Conservation (phyloP, 1,140 invertebrate species). For the Panagrolaimus sp. region DNA sequence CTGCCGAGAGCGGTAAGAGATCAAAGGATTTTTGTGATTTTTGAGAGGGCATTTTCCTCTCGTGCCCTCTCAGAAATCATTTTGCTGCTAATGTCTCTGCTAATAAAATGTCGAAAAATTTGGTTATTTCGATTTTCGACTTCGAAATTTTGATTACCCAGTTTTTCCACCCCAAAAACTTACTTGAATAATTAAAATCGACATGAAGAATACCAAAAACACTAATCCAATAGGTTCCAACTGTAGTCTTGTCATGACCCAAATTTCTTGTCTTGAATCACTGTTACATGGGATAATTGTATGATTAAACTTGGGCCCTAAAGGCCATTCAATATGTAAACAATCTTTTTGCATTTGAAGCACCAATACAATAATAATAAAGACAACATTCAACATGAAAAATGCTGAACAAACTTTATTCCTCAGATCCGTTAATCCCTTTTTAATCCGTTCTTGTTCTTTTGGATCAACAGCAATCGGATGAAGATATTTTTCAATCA, state of each 20-base stretch:
- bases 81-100: too few species aligned
- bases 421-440: slow-evolving; percentile 48
- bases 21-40: too few species aligned
- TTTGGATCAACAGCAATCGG: slow-evolving; percentile 50
- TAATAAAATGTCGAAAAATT: too few species aligned
- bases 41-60: too few species aligned
- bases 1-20: too few species aligned
- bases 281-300: slow-evolving; percentile 77
- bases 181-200: slow-evolving; percentile 77
- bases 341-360: slow-evolving; percentile 88
- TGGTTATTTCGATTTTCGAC: too few species aligned
- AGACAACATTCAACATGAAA: slow-evolving; percentile 94
- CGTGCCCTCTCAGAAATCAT: too few species aligned
- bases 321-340: slow-evolving; percentile 84
- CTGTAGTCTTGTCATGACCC: slow-evolving; percentile 63
- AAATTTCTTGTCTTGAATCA: slow-evolving; percentile 64
- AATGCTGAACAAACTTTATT: slow-evolving; percentile 71
- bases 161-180: too few species aligned
- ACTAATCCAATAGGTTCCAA: slow-evolving; percentile 91
- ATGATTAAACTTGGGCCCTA: slow-evolving; percentile 85
- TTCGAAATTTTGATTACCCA: too few species aligned
- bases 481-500: slow-evolving; percentile 58
- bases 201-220: slow-evolving; percentile 93
- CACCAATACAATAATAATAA: slow-evolving; percentile 93
- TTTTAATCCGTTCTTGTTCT: slow-evolving; percentile 42